These are phyloP conservation scores for Labeo catla DNA, from an alignment of 2,113 vertebrate species.

Conservation along the genomic window DNA sequence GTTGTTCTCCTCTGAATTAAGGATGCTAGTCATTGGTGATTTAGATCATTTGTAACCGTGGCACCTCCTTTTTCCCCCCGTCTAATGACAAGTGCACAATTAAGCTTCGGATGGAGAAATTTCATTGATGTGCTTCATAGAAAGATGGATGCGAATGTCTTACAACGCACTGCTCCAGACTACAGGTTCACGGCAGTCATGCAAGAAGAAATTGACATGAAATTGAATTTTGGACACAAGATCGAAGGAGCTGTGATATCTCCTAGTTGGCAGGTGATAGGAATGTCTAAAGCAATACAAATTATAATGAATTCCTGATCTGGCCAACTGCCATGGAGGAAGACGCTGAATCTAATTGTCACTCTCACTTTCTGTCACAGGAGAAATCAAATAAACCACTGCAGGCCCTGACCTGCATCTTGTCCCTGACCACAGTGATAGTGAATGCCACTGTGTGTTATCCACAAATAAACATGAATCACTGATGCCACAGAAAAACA, in stretches of 20 bases:
- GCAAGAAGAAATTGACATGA: conserved; percentile 31
- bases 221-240: conserved; percentile 41
- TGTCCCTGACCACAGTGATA: not conserved
- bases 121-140: conserved; percentile 5
- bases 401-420: conserved; percentile 34
- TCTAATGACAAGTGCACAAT: conserved; percentile 17
- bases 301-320: conserved; percentile 40
- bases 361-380: conserved; percentile 40
- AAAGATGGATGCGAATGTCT: conserved; percentile 30
- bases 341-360: conserved; percentile 44
- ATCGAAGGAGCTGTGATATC: conserved; percentile 29
- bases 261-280: not conserved
- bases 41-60: conserved; percentile 3
- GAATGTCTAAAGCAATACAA: conserved; percentile 42
- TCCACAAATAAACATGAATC: conserved; percentile 43
- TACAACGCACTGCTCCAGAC: not conserved
- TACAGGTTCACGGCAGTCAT: not conserved
- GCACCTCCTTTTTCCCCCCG: not conserved
- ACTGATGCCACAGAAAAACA: conserved; percentile 12
- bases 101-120: conserved; percentile 6
- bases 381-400: conserved; percentile 37
- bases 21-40: conserved; percentile 13
- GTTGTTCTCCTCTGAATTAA: not conserved
- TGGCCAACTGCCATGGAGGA: conserved; percentile 39
- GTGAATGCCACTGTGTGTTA: conserved; percentile 27